Conservation (phyloP, 2,113 vertebrate genomes). For the Pagrus major region DNA sequence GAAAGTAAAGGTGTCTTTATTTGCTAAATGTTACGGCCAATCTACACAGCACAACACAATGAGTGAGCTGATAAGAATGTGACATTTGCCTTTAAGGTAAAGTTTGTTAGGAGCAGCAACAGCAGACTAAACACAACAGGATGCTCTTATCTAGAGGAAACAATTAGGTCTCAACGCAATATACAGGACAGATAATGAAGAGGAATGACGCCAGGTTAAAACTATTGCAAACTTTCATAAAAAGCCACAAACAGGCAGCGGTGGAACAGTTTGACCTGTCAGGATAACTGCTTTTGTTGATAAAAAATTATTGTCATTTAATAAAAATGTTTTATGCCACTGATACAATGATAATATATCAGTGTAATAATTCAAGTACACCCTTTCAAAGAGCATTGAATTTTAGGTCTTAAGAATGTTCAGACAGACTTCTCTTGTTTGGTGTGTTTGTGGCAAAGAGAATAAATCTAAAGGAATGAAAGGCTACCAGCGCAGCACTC, state of each 20-base stretch:
- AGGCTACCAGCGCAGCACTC: too few species aligned
- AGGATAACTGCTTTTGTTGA: too few species aligned
- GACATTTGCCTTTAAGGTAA: constrained; percentile 1
- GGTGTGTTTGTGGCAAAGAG: too few species aligned
- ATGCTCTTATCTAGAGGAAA: neutral
- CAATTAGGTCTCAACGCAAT: neutral
- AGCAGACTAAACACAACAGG: neutral
- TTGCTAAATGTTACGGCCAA: constrained; percentile 21
- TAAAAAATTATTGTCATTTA: too few species aligned
- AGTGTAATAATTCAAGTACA: too few species aligned
- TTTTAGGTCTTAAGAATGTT: too few species aligned
- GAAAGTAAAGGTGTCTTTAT: constrained; percentile 35
- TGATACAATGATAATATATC: too few species aligned
- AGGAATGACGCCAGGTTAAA: neutral
- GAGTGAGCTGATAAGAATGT: constrained; percentile 14
- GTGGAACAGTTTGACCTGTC: neutral
- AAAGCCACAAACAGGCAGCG: neutral
- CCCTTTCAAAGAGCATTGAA: too few species aligned
- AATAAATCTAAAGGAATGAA: too few species aligned
- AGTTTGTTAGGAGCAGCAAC: neutral
- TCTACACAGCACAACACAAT: constrained; percentile 15
- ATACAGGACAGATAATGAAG: neutral
- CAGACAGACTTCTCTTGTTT: too few species aligned
- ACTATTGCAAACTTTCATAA: neutral
- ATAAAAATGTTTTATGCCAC: too few species aligned